Conservation (phyloP, 2,797 vertebrate species). For the Centroberyx gerrardi region DNA sequence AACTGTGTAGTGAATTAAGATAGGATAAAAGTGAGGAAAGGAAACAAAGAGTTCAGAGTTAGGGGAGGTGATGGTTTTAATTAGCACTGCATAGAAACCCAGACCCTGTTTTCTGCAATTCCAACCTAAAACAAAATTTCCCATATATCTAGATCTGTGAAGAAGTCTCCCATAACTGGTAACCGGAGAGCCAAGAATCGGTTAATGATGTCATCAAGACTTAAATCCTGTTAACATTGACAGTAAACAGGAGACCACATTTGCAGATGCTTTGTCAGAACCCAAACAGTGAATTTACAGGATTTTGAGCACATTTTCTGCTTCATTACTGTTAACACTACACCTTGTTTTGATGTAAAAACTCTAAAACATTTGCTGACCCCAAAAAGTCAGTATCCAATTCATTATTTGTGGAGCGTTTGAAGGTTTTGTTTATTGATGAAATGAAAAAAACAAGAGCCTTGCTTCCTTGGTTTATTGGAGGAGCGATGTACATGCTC, state of each 20-base stretch:
- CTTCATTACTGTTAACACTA: constrained; percentile 22
- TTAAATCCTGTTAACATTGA: no score
- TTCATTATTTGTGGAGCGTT: constrained; percentile 27
- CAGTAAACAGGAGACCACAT: no score
- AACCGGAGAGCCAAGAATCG: no score
- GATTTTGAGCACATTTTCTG: background rate
- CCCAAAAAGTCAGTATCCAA: background rate
- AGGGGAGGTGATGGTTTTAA: no score
- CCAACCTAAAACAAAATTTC: no score
- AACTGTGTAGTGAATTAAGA: background rate
- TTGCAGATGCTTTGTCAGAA: background rate
- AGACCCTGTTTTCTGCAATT: no score
- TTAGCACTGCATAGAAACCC: no score
- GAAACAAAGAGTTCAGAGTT: no score
- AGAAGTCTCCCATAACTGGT: no score
- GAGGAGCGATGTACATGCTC: background rate
- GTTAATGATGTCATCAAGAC: no score
- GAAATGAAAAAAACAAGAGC: constrained; percentile 31
- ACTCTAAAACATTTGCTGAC: constrained; percentile 2
- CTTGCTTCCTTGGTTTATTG: constrained; percentile 12
- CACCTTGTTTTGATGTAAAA: background rate
- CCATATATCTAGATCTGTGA: no score
- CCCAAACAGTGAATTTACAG: background rate
- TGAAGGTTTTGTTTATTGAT: constrained; percentile 42
- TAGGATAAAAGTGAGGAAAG: background rate